Percentiles rank a stretch among this genome's conserved stretches.
Evolutionary conservation across 2,113 vertebrate genomes (phyloP).

Genomic region (Dipodomys ordii): DNA sequence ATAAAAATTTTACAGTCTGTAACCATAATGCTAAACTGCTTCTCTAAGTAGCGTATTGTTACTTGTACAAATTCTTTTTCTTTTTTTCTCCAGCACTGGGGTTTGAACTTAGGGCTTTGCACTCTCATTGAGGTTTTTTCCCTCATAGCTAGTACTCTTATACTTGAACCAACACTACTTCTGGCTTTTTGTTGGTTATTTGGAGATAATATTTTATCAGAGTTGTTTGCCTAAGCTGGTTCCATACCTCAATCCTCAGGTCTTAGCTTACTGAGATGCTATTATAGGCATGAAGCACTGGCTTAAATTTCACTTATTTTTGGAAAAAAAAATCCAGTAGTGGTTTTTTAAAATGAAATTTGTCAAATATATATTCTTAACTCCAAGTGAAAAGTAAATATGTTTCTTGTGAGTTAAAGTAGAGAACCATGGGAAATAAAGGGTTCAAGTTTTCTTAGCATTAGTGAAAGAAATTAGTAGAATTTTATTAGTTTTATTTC

Average conservation of each 20-base stretch:
- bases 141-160: too few species aligned
- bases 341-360: slow-evolving; percentile 1
- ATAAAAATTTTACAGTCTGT: background rate
- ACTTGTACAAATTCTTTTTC: slow-evolving; percentile 10
- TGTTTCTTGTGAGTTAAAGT: slow-evolving; percentile 33
- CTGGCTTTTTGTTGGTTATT: too few species aligned
- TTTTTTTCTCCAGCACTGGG: background rate
- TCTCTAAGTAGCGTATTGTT: background rate
- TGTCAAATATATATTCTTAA: slow-evolving; percentile 30
- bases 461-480: slow-evolving; percentile 9
- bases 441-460: background rate
- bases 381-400: slow-evolving; percentile 25
- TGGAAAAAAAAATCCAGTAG: background rate
- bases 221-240: too few species aligned
- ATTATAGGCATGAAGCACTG: too few species aligned
- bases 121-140: too few species aligned
- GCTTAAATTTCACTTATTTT: too few species aligned
- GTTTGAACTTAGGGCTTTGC: too few species aligned
- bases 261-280: too few species aligned
- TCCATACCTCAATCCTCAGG: too few species aligned
- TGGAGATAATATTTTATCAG: too few species aligned
- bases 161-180: too few species aligned
- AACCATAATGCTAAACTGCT: background rate
- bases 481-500: background rate
- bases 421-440: slow-evolving; percentile 11